Evolutionary conservation across 2,113 vertebrate genomes (phyloP).

Genomic region (Platycercus adscitus): DNA sequence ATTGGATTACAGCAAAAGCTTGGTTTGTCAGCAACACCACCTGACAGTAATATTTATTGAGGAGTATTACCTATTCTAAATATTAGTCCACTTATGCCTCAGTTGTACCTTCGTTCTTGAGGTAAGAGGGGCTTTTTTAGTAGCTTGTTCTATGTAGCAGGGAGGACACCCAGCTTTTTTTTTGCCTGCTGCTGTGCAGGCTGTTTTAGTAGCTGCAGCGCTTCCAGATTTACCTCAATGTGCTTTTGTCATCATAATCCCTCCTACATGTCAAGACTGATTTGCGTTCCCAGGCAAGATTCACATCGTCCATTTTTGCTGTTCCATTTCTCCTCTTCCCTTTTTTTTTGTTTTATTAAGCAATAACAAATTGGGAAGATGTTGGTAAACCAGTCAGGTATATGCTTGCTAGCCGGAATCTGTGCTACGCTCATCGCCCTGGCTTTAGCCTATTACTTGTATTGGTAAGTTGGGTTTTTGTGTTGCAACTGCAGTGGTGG

Average conservation of each 20-base stretch:
- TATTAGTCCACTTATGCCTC: conserved; percentile 6
- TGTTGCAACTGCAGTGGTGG: rapidly evolving
- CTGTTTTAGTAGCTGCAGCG: conserved; percentile 19
- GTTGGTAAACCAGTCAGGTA: conserved; percentile 62
- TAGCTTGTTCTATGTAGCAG: rapidly evolving
- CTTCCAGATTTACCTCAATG: conserved; percentile 68
- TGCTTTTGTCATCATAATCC: conserved; percentile 63
- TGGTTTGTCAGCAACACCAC: conserved; percentile 57
- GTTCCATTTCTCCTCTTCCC: neutral
- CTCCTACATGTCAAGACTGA: conserved; percentile 34
- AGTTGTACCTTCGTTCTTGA: neutral
- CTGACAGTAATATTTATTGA: conserved; percentile 41
- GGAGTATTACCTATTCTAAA: conserved; percentile 50
- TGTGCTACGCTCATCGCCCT: conserved; percentile 62
- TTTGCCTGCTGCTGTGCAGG: neutral
- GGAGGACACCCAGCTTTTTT: neutral
- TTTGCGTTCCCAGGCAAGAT: neutral
- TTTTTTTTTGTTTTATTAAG: neutral
- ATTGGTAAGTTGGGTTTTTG: conserved; percentile 76
- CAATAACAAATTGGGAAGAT: conserved; percentile 52
- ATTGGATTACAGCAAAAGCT: conserved; percentile 68
- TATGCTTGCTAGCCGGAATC: conserved; percentile 77
- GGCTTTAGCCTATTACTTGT: conserved; percentile 81
- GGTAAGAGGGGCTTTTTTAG: neutral
- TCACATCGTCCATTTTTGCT: neutral